Conservation (phyloP, 2,888 invertebrate genomes). For the Camptogramma bilineatum region DNA sequence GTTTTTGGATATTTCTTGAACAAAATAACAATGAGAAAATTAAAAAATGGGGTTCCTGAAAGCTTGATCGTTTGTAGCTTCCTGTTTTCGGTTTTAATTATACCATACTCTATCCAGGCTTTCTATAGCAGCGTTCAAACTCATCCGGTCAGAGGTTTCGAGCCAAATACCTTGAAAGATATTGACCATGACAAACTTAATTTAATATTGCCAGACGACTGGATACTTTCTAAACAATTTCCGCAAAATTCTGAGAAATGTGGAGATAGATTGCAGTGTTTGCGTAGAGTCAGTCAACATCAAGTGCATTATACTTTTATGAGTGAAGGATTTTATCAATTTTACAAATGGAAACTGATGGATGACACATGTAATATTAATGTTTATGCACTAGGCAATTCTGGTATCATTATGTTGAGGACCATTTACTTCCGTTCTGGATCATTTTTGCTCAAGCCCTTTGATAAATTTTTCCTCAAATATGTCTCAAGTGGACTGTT, state of each 20-base stretch:
- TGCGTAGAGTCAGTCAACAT: constrained; percentile 40
- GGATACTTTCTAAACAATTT: background rate
- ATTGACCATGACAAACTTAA: constrained; percentile 29
- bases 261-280: constrained; percentile 45
- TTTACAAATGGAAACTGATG: constrained; percentile 42
- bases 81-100: constrained; percentile 49
- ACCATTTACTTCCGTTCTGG: constrained; percentile 55
- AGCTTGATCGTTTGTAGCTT: constrained; percentile 46
- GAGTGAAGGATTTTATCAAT: constrained; percentile 36
- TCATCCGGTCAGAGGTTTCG: constrained; percentile 47
- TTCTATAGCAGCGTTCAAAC: constrained; percentile 50
- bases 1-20: constrained; percentile 56
- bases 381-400: constrained; percentile 45
- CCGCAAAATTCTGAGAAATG: constrained; percentile 35
- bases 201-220: constrained; percentile 30
- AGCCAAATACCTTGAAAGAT: constrained; percentile 43
- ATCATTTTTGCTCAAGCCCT: constrained; percentile 44
- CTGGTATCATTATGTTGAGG: constrained; percentile 38
- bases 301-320: constrained; percentile 47
- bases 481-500: constrained; percentile 45
- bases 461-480: constrained; percentile 38
- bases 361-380: constrained; percentile 44
- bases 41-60: constrained; percentile 42
- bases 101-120: constrained; percentile 53
- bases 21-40: constrained; percentile 39